Evolutionary conservation across 2,888 invertebrate species (phyloP).

Genomic region (Drosophila koepferae): DNA sequence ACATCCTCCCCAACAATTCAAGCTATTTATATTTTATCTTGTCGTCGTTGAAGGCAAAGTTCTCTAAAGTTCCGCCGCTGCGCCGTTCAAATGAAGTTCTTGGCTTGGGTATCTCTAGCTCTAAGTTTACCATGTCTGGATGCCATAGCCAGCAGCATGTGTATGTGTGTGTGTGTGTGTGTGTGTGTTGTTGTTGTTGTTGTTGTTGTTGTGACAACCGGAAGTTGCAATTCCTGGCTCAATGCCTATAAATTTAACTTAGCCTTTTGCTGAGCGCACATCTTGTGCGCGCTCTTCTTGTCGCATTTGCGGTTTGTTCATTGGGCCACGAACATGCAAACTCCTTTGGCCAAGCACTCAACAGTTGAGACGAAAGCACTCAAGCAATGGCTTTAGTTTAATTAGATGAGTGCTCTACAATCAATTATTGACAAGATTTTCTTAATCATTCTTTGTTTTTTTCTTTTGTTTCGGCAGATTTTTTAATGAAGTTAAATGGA

Average conservation of each 20-base stretch:
- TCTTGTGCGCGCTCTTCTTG: constrained; percentile 31
- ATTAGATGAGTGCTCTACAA: constrained; percentile 31
- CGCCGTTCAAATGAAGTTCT: constrained; percentile 54
- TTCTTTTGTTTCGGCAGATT: not conserved
- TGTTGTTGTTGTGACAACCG: constrained; percentile 55
- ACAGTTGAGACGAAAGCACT: constrained; percentile 20
- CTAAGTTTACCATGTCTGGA: constrained; percentile 44
- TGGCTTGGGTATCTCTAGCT: constrained; percentile 51
- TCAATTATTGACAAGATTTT: not conserved
- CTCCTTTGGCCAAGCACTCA: constrained; percentile 24
- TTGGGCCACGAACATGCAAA: constrained; percentile 27
- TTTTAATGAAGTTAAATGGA: not conserved
- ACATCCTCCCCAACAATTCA: constrained; percentile 47
- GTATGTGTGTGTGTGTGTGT: constrained; percentile 4
- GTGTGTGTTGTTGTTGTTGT: not conserved
- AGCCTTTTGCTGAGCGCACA: constrained; percentile 53
- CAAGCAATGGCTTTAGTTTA: constrained; percentile 48
- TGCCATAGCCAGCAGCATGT: constrained; percentile 19
- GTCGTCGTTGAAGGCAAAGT: constrained; percentile 59
- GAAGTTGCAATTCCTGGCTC: constrained; percentile 75
- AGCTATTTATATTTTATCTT: constrained; percentile 79
- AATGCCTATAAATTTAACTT: constrained; percentile 78
- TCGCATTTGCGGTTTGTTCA: constrained; percentile 37
- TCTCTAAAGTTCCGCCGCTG: constrained; percentile 71
- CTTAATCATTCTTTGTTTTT: not conserved